Evolutionary conservation across 2,888 invertebrate species (phyloP), one percentile per base, ranked within the genome.

Genomic region (Phanerotoma sp.): DNA sequence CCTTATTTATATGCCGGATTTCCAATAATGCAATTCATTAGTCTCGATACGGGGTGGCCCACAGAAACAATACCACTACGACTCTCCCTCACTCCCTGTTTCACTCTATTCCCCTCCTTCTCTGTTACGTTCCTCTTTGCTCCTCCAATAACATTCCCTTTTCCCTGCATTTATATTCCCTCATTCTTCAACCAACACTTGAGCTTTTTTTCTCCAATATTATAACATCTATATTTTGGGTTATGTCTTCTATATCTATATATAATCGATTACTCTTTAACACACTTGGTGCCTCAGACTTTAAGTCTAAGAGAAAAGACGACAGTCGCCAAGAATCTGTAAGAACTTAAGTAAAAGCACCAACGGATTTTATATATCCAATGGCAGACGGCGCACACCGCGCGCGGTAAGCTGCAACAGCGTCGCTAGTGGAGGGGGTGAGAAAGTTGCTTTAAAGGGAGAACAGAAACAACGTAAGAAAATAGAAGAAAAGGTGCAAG

Each of bases 1-100:
- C 61, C 65, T 68, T 66, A 69, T 69, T 70, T 69, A 67, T 68
- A 66, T 67, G 62, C 66, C 58, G 63, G 62, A 68, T 68, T 67
- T 64, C 64, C 66, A 64, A 70, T 70, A 70, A 70, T 65, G 62
- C 63, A 64, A 70, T 70, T 70, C 64, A 67, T 70, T 70, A 69
- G 62, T 58, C 58, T 50, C 59, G 54, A 61, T 61, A 58, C 56
- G 49, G 56, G 59, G 57, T 51, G 51, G 33, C 50, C 45, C 46
- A 55, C 25, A 60, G 62, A 63, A 67, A 67, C 68, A 68, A 66
- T 66, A 60, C 47, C 51, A 51, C 59, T 59, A 56, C 47, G 33
- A 44, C 51, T 45, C 46, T 16, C 22, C 7, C 20, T 28, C 28
- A 11, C 32, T 38, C 32, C 25, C 42, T 38, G 21, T 42, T 45